phyloP scores from a whole-genome alignment of 2,113 vertebrate genomes.

The Anser brachyrhynchus region DNA sequence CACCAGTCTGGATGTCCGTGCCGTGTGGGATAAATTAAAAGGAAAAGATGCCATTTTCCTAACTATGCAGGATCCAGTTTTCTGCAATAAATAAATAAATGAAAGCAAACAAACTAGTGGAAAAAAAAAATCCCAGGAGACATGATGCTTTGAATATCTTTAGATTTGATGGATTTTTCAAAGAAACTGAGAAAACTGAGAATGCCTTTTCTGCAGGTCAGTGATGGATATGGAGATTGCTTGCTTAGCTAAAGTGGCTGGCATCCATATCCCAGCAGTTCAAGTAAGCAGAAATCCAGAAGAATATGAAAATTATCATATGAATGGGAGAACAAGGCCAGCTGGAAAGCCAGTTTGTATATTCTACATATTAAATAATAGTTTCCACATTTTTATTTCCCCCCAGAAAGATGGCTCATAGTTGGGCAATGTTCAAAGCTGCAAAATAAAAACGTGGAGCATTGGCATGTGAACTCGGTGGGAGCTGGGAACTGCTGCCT shows the following conservation, averaged over 20 bases:
- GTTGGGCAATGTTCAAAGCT: not conserved
- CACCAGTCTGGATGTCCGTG: not conserved
- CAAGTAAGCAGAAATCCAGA: not conserved
- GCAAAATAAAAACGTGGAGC: not conserved
- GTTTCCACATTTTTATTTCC: not conserved
- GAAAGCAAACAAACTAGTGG: not conserved
- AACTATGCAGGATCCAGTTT: not conserved
- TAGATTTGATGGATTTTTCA: not conserved
- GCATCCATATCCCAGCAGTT: not conserved
- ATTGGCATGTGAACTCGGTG: not conserved
- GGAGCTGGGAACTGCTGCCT: not conserved
- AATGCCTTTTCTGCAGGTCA: not conserved
- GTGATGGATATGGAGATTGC: not conserved
- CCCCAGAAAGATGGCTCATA: not conserved
- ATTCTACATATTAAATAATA: not conserved
- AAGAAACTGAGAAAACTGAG: not conserved
- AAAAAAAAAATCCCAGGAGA: not conserved
- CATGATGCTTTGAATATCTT: not conserved
- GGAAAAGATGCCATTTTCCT: not conserved
- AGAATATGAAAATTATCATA: conserved; percentile 1
- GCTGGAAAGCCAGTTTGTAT: conserved; percentile 13
- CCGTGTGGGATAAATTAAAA: not conserved
- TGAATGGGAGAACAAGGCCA: conserved; percentile 19
- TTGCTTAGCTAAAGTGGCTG: not conserved
- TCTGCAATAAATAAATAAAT: not conserved